Evolutionary conservation across 2,113 vertebrate species (phyloP), one percentile per base, ranked within the genome.

Genomic region (Tenebrosternarchus preto): DNA sequence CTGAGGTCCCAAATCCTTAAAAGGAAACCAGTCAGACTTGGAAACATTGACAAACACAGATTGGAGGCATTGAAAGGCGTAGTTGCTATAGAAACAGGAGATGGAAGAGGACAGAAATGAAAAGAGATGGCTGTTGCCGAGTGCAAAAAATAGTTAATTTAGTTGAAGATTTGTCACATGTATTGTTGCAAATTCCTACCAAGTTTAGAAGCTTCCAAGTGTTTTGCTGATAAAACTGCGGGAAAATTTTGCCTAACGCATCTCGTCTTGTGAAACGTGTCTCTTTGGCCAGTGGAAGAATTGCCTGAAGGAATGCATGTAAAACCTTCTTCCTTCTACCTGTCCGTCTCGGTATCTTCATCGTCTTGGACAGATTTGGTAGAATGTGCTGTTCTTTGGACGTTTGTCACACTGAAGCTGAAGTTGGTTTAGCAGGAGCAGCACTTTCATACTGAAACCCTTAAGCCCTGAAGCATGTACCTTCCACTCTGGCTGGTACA

Each of bases 81-180:
- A 19, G 83, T 86, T 84, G 80, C 85, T 68, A 84, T 86, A 76
- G 83, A 78, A 78, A 84, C 83, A 20, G 50, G 39, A 63, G 63
- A 80, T 50, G 59, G 68, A 80, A 50, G 22, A 55, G 68, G 74
- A 64, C 78, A 31, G 36, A 59, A 73, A 85, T 82, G 83, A 80
- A 82, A 76, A 22, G 66, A 71, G 78, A 73, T 29, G 43, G 43
- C 73, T 73, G 77, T 76, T 80, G 61, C 73, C 2, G 74, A 29
- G 15, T 77, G 67, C 15, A 46, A 68, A 43, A 81, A 70, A 53
- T 43, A n/a, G 55, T 43, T 78, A 39, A 81, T 74, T 76, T 33
- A 33, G 27, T 43, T 15, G 24, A 77, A 64, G 68, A 53, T 78
- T 81, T 46, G 66, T 70, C 63, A 33, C 43, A 17, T 78, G 74